Base-by-base conservation (phyloP, 2,797 vertebrate genomes). In the Sarcoramphus papa region DNA sequence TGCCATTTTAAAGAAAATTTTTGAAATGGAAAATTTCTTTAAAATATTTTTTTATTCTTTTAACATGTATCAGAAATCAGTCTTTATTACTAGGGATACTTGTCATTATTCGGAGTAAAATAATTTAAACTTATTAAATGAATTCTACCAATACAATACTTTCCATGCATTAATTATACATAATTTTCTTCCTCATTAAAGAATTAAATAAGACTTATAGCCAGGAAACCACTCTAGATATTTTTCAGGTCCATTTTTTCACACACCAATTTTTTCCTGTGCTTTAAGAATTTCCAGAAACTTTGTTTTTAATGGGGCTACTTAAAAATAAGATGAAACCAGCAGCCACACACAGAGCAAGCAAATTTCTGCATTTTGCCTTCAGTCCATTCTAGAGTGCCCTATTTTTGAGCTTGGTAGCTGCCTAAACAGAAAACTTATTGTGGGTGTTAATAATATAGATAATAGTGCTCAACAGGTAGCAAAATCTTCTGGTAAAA, bases 251-350 rank as follows among this genome's bases (percentile, higher is more conserved):
- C 9, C 8, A 51, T 0, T 65, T 72, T 64, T 70, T 70, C n/a
- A 48, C 3, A 1, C n/a, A 30, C 9, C 3, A 23, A 0, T 81
- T 67, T 74, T 70, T 24, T 31, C 20, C 28, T 20, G 7, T 74
- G 25, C 18, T 83, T 88, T 60, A 80, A 75, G 25, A 90, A 45
- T 74, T 72, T 85, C 57, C 17, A 64, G n/a, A 60, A 92, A 43
- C 14, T 63, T 56, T 45, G 30, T 8, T 86, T 85, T 78, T 84
- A 62, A 20, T 72, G 25, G 10, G 31, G 2, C 33, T 85, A 28
- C 17, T 76, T 85, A 62, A 85, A 95, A 60, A 37, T 25, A 67
- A 60, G 75, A 60, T 48, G 1, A 75, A 74, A 47, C 31, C 25
- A 45, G 22, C 10, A 48, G 25, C 20, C 11, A 30, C 3, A 3